Conservation (phyloP, 1,140 invertebrate genomes). For the Adelges cooleyi region DNA sequence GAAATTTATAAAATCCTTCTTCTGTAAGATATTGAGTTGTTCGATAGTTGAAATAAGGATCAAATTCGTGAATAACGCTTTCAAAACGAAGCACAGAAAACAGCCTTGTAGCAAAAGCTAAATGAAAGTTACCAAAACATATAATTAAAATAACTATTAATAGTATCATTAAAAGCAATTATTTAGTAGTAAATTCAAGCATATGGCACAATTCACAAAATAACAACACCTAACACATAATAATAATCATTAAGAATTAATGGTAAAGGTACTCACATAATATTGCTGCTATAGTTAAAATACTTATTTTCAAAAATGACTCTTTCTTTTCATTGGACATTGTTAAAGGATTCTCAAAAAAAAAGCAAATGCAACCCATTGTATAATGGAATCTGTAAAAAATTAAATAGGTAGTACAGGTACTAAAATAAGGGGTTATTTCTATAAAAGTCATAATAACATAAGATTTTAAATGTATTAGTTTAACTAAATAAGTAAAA, state of each 20-base stretch:
- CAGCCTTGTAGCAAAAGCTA: constrained; percentile 87
- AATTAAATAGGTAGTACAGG: no score
- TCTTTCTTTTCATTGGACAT: constrained; percentile 71
- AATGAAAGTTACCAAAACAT: constrained; percentile 38
- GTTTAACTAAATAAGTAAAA: no score
- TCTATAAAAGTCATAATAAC: no score
- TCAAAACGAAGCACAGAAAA: constrained; percentile 96
- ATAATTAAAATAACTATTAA: not conserved
- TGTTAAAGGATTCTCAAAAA: no score
- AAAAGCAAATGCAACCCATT: no score
- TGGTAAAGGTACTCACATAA: constrained; percentile 64
- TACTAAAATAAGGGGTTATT: no score
- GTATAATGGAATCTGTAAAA: not conserved
- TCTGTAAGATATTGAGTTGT: constrained; percentile 89
- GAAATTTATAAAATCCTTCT: constrained; percentile 94
- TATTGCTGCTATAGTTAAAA: constrained; percentile 81
- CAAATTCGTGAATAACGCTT: constrained; percentile 97
- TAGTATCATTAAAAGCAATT: no score
- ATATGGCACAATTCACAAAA: no score
- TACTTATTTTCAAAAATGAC: constrained; percentile 81
- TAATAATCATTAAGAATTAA: no score
- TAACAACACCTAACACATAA: no score
- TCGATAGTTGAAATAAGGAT: constrained; percentile 98
- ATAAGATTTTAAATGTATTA: no score
- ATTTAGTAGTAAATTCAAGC: no score